phyloP scores from a whole-genome alignment of 1,140 invertebrate genomes.

The Aphidius ervi region DNA sequence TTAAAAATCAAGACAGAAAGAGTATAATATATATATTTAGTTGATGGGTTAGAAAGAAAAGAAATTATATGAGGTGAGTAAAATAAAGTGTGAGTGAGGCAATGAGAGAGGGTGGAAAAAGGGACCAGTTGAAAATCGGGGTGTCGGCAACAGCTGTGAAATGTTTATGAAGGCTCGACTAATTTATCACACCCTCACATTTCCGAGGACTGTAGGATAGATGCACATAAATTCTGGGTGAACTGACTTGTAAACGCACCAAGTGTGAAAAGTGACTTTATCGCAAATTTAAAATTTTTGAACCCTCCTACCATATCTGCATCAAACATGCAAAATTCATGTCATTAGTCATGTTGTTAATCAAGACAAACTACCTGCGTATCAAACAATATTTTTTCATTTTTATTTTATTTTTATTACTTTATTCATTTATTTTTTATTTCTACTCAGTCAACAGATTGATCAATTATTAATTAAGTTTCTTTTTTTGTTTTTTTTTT shows the following conservation, averaged over 20 bases:
- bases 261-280: constrained; percentile 16
- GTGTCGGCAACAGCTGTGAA: constrained; percentile 49
- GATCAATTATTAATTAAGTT: too few species aligned
- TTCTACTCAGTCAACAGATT: too few species aligned
- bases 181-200: constrained; percentile 46
- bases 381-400: too few species aligned
- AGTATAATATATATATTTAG: background rate
- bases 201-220: constrained; percentile 13
- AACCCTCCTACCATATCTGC: too few species aligned
- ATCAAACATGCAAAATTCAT: too few species aligned
- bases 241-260: constrained; percentile 14
- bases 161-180: constrained; percentile 51
- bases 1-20: background rate
- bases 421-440: too few species aligned
- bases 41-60: background rate
- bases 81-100: background rate
- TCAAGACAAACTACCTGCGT: too few species aligned
- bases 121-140: constrained; percentile 26
- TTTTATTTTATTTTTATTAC: too few species aligned
- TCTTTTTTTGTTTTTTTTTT: too few species aligned
- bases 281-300: background rate
- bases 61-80: constrained; percentile 2
- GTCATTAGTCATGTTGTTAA: too few species aligned
- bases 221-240: constrained; percentile 18
- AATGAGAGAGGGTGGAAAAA: constrained; percentile 14